Percentiles rank a stretch among this genome's conserved stretches.
phyloP scores from a whole-genome alignment of 2,797 vertebrate species.

The Delichon dasypus region DNA sequence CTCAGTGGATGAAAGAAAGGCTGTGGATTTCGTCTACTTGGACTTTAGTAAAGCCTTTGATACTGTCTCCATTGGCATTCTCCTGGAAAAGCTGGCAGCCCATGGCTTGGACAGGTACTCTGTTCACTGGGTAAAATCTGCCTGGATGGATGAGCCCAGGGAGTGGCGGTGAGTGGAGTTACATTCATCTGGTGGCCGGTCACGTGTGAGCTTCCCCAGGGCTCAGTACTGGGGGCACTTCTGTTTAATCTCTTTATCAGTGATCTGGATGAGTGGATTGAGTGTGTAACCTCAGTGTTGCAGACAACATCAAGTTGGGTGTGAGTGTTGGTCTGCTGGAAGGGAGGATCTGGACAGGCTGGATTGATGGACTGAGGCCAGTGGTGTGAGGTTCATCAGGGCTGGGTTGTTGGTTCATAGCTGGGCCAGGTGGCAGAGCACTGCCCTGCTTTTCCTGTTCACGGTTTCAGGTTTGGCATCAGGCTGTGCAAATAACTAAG shows the following conservation, averaged over 20 bases:
- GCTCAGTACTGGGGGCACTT: not conserved
- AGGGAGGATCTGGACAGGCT: not conserved
- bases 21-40: not conserved
- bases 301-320: not conserved
- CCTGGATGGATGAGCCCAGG: fast-evolving
- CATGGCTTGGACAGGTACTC: not conserved
- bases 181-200: fast-evolving
- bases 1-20: not conserved
- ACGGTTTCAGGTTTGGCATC: not conserved
- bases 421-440: not conserved
- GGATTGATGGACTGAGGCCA: not conserved
- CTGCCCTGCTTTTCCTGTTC: not conserved
- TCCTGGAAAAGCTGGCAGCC: not conserved
- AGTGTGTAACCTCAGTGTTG: no score
- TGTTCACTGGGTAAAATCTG: not conserved
- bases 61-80: not conserved
- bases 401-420: not conserved
- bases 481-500: not conserved
- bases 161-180: no score
- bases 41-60: not conserved
- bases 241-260: not conserved
- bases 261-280: fast-evolving
- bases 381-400: not conserved
- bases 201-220: fast-evolving
- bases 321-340: not conserved